A percentile compares a stretch with the other conserved stretches of the same genome.
phyloP scores from a whole-genome alignment of 2,888 invertebrate species.

The Merodon equestris region DNA sequence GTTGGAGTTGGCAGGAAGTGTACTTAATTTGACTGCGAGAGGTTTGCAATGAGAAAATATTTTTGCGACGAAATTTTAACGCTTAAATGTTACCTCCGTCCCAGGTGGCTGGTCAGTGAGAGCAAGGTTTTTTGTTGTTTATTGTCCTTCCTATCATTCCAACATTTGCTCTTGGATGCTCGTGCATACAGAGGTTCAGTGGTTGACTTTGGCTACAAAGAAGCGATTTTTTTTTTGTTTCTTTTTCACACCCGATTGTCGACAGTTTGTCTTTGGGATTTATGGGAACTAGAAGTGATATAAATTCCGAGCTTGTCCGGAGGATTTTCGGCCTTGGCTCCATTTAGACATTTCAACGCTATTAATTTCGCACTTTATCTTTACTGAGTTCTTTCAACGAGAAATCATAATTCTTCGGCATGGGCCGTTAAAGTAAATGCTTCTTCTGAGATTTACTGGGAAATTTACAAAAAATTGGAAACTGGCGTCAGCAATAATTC shows the following conservation, averaged over 20 bases:
- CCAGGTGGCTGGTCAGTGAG: conserved; percentile 33
- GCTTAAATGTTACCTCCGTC: conserved; percentile 29
- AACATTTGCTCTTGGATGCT: no score
- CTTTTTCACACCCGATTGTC: conserved; percentile 1
- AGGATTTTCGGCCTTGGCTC: no score
- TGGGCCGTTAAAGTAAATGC: no score
- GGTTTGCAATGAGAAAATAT: conserved; percentile 26
- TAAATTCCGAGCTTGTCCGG: conserved; percentile 5
- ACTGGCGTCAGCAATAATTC: no score
- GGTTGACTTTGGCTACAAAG: neutral
- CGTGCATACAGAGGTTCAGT: neutral
- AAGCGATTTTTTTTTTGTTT: neutral
- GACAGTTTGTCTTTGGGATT: conserved; percentile 6
- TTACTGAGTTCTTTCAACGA: no score
- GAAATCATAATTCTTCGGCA: no score
- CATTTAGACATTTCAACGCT: no score
- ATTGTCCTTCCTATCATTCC: no score
- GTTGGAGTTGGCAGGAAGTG: conserved; percentile 23
- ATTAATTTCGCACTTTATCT: no score
- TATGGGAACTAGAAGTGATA: neutral
- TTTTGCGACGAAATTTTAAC: conserved; percentile 33
- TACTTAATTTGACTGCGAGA: conserved; percentile 45
- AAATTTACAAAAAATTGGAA: no score
- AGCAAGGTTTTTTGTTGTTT: neutral
- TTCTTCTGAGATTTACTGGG: no score